phyloP scores from a whole-genome alignment of 2,797 vertebrate genomes.

The Oreortyx pictus region DNA sequence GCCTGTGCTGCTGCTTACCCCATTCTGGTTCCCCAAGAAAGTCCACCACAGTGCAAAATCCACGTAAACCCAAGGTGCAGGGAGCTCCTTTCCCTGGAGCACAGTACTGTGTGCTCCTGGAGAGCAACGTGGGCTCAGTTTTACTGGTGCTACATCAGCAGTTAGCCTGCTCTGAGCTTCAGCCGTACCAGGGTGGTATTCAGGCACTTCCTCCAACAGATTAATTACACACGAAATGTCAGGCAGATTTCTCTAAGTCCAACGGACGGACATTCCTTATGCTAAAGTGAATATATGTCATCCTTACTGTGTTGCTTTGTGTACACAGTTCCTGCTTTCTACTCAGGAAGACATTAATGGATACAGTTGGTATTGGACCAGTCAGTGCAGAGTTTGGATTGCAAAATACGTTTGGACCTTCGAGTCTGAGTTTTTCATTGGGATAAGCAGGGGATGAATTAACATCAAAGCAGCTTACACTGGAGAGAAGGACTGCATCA shows the following conservation, averaged over 20 bases:
- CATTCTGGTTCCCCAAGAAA: background rate
- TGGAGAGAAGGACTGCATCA: background rate
- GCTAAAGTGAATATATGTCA: background rate
- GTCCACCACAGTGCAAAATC: background rate
- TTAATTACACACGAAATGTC: slow-evolving; percentile 30
- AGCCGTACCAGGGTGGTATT: background rate
- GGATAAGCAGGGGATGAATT: background rate
- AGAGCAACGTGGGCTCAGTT: background rate
- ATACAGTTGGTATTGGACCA: background rate
- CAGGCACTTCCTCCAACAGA: background rate
- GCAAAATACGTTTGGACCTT: background rate
- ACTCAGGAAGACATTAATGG: background rate
- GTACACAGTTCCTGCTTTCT: background rate
- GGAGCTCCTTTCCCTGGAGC: background rate
- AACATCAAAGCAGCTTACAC: background rate
- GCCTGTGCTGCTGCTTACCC: background rate
- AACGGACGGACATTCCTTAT: background rate
- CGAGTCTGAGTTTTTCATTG: background rate
- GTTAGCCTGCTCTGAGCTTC: background rate
- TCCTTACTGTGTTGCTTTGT: background rate
- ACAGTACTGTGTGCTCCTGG: background rate
- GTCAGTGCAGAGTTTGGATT: background rate
- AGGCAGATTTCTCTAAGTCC: background rate
- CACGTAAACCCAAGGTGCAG: background rate
- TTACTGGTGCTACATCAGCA: background rate